A percentile compares a stretch with the other conserved stretches of the same genome.
phyloP scores from a whole-genome alignment of 2,797 vertebrate genomes.

The Cuculus canorus region DNA sequence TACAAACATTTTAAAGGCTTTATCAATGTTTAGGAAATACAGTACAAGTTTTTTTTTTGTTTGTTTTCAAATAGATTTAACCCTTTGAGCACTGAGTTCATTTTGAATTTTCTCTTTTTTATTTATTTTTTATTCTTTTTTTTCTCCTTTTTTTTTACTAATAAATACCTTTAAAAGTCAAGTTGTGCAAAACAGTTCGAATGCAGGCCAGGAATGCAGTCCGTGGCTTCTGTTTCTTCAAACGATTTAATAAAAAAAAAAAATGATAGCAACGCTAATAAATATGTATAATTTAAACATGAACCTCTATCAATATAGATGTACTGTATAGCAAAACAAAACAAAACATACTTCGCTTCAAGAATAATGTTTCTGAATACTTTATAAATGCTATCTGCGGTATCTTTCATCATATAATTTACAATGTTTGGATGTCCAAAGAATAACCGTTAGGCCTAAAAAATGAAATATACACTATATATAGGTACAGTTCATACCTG shows the following conservation, averaged over 20 bases:
- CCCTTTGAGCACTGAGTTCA: slow-evolving; percentile 96
- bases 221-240: slow-evolving; percentile 71
- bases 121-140: slow-evolving; percentile 79
- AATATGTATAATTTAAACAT: slow-evolving; percentile 87
- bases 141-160: slow-evolving; percentile 87
- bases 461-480: slow-evolving; percentile 82
- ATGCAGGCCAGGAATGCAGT: slow-evolving; percentile 73
- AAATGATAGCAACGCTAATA: slow-evolving; percentile 80
- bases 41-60: slow-evolving; percentile 82
- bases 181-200: slow-evolving; percentile 94
- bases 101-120: slow-evolving; percentile 73
- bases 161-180: slow-evolving; percentile 92
- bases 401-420: slow-evolving; percentile 84
- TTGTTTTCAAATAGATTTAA: slow-evolving; percentile 89
- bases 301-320: slow-evolving; percentile 85
- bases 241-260: slow-evolving; percentile 35
- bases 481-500: slow-evolving; percentile 78
- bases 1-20: slow-evolving; percentile 93
- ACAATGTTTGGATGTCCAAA: slow-evolving; percentile 80
- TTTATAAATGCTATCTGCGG: slow-evolving; percentile 85
- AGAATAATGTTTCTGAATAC: slow-evolving; percentile 85
- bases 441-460: slow-evolving; percentile 70
- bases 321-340: slow-evolving; percentile 84
- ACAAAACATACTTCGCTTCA: slow-evolving; percentile 83
- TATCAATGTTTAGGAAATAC: slow-evolving; percentile 93